A percentile compares a stretch with the other conserved stretches of the same genome.
Conservation (phyloP, 2,113 vertebrate genomes). For the Urocitellus parryii region DNA sequence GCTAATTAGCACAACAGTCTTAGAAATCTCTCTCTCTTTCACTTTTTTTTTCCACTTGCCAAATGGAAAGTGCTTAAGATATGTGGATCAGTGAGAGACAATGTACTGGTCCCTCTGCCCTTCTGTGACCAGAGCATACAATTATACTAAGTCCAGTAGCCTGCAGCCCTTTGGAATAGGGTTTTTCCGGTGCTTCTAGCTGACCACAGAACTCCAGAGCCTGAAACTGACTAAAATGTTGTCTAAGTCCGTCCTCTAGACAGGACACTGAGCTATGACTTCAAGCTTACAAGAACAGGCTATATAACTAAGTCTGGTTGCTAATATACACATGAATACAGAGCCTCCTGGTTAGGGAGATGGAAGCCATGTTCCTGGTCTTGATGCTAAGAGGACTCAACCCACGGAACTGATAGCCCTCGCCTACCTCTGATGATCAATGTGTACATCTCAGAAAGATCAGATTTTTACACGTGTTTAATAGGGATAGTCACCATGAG, state of each 20-base stretch:
- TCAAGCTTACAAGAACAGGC: background rate
- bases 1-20: background rate
- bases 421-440: background rate
- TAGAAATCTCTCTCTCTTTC: background rate
- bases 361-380: too few relatives aligned
- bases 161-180: background rate
- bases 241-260: background rate
- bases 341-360: background rate
- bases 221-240: background rate
- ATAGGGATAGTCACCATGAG: background rate
- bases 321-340: background rate
- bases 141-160: background rate
- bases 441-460: background rate
- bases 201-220: background rate
- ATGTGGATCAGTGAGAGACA: background rate
- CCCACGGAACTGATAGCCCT: background rate
- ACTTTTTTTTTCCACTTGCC: background rate
- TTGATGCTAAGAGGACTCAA: background rate
- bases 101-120: background rate
- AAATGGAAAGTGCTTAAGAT: background rate
- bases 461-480: background rate
- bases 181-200: background rate
- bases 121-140: background rate
- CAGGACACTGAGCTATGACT: background rate
- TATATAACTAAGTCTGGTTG: background rate